Base-by-base conservation (phyloP, 1,140 invertebrate genomes). In the Lepidurus arcticus region DNA sequence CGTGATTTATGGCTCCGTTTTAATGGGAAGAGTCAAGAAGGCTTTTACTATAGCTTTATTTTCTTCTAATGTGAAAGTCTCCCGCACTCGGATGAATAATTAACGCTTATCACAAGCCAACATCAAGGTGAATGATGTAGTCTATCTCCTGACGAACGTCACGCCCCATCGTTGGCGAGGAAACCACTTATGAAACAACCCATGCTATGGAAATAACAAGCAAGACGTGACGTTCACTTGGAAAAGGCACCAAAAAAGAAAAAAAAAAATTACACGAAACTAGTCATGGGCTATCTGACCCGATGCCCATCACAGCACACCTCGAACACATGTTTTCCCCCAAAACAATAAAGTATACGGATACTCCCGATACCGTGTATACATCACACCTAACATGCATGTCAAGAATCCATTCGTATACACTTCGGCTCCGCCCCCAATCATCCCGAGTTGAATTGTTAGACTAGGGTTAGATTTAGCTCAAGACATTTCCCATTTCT, bases 51-150 rank as follows among this genome's bases (percentile, higher is more conserved):
- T 65, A 65, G 47, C 47, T 65, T 65, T 11, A 53, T 21, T 65
- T 4, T 65, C n/a, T 65, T 65, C 53, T 16, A n/a, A n/a, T 16
- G 13, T 7, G 53, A 21, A 21, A 65, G 21, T 21, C 21, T n/a
- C 53, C 53, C 16, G 53, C 53, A 65, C 6, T 65, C 21, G 53
- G 53, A 65, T 65, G 53, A 65, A 65, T 65, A 65, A 65, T 65
- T 65, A 65, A 65, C 53, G 53, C 53, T 65, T 65, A 65, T 65
- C 53, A 65, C 21, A 65, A 65, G 53, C 53, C 53, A 65, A 21
- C 53, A 65, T 65, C 53, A 65, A 13, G 53, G 53, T 65, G 53
- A 65, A 65, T 65, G 13, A 65, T 65, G 53, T 65, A 65, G n/a
- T 65, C 16, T 65, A 65, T 65, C 53, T 9, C 21, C 16, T 13